Evolutionary conservation across 2,113 vertebrate genomes (phyloP), one percentile per base, ranked within the genome.

Genomic region (Notarius lentiginosus): DNA sequence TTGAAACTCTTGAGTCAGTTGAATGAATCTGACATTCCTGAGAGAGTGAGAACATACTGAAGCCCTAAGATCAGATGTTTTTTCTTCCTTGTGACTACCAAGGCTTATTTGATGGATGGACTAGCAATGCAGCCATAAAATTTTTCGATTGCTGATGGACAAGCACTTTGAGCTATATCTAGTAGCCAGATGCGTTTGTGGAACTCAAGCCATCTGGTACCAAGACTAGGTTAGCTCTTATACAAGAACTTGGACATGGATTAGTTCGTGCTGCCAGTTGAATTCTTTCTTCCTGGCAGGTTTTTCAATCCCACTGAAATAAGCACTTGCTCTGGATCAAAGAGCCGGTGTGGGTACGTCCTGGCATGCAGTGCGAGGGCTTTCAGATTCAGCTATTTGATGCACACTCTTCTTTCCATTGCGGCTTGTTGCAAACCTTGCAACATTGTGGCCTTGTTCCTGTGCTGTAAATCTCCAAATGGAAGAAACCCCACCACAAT

Each of bases 331-430:
- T 55, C 27, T 41, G 17, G 51, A 56, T 63, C 20, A 24, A 75
- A 58, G 47, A 70, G 82, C 7, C 34, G 66, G 65, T 30, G 47
- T 20, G 51, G n/a, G 53, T 55, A 58, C 60, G 27, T 56, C 63
- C 70, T 61, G 24, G 55, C 20, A 75, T 20, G 70, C 12, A 10
- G 20, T 84, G 68, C 30, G 15, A 30, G 30, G 68, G 12, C 30
- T 47, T 47, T 84, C 49, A 68, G 76, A 55, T 68, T 68, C 76
- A 41, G 83, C n/a, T 85, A n/a, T 66, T 76, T 76, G 12, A 60
- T 65, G 73, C 47, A 79, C 58, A 22, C 20, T 47, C 73, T 55
- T 60, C 77, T 76, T 76, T 12, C 55, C 12, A 22, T 18, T 77
- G 15, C 56, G 51, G 14, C 56, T 7, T 65, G 58, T 77, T 84